Conservation (phyloP, 2,113 vertebrate species). For the Callipepla californica region DNA sequence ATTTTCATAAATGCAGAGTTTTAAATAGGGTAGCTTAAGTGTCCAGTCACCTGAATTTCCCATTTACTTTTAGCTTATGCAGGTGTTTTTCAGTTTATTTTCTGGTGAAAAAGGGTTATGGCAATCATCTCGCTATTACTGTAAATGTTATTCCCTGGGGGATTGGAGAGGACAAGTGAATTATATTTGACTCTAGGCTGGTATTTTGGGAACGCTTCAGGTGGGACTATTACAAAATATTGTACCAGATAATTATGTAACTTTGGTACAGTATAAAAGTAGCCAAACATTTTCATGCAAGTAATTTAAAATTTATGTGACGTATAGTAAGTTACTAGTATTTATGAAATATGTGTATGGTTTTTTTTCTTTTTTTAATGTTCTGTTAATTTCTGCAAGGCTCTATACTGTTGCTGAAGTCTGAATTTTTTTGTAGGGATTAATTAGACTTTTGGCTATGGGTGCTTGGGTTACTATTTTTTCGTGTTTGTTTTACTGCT, state of each 20-base stretch:
- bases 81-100: background rate
- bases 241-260: background rate
- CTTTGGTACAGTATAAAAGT: background rate
- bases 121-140: background rate
- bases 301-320: background rate
- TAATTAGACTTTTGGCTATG: background rate
- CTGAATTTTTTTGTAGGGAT: background rate
- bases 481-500: conserved; percentile 1
- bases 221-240: background rate
- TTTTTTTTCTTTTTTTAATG: background rate
- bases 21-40: background rate
- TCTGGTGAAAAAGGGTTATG: background rate
- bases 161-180: background rate
- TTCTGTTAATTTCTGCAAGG: background rate
- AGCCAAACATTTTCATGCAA: background rate
- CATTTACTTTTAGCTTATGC: background rate
- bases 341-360: fast-evolving
- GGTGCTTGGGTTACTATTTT: background rate
- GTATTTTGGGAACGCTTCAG: background rate
- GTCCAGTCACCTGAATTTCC: background rate
- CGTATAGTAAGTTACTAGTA: background rate
- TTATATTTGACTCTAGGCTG: background rate
- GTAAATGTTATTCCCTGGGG: background rate
- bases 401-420: background rate
- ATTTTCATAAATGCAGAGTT: background rate